A percentile compares a stretch with the other conserved stretches of the same genome.
Conservation (phyloP, 2,888 invertebrate species). For the Hirtodrosophila alboralis region DNA sequence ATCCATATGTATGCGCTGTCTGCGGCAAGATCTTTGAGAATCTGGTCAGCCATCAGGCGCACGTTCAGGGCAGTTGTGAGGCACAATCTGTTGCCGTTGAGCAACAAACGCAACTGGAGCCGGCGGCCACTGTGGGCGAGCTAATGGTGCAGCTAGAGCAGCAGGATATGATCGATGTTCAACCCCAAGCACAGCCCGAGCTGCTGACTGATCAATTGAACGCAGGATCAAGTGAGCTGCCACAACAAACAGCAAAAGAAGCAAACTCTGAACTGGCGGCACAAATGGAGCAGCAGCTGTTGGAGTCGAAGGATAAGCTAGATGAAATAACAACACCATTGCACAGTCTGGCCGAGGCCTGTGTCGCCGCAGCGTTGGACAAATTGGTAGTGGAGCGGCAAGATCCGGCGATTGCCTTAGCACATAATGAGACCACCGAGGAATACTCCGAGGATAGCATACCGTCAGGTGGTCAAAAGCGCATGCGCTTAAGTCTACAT, state of each 20-base stretch:
- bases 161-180: slow-evolving; percentile 3
- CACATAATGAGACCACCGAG: neutral
- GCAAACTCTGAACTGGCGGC: too few species aligned
- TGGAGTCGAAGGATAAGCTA: neutral
- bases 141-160: slow-evolving; percentile 29
- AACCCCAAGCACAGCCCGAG: neutral
- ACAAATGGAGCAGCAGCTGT: neutral
- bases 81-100: neutral
- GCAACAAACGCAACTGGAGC: neutral
- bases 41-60: slow-evolving; percentile 60
- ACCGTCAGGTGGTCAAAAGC: slow-evolving; percentile 19
- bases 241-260: neutral
- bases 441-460: slow-evolving; percentile 14
- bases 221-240: neutral
- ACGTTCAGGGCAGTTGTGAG: slow-evolving; percentile 63
- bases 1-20: slow-evolving; percentile 74
- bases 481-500: slow-evolving; percentile 53
- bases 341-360: slow-evolving; percentile 25
- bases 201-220: neutral
- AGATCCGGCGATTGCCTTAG: neutral
- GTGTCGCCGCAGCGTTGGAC: slow-evolving; percentile 12
- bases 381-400: neutral
- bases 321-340: slow-evolving; percentile 4
- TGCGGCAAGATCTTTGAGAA: slow-evolving; percentile 78
- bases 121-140: slow-evolving; percentile 28